A percentile compares a stretch with the other conserved stretches of the same genome.
Evolutionary conservation across 2,888 invertebrate genomes (phyloP).

Genomic region (Eugnorisma glareosa): DNA sequence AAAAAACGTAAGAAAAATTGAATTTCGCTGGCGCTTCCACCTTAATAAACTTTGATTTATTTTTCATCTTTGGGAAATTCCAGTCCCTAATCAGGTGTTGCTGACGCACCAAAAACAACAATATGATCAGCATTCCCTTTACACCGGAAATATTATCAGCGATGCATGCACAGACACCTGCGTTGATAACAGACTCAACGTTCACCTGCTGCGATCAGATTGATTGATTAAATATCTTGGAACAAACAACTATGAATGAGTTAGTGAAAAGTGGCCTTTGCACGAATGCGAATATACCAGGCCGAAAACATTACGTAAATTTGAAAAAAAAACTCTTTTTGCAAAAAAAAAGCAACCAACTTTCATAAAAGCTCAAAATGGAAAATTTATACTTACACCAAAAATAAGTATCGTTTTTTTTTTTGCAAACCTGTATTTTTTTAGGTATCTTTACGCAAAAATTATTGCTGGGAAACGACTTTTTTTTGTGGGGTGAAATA

Average conservation of each 20-base stretch:
- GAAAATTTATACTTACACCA: no score
- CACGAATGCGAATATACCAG: not conserved
- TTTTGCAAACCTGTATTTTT: no score
- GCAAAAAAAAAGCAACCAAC: not conserved
- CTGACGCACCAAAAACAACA: not conserved
- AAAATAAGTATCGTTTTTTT: no score
- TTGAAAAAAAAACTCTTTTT: not conserved
- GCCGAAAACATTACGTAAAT: not conserved
- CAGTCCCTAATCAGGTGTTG: not conserved
- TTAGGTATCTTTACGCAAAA: no score
- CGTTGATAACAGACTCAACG: slow-evolving; percentile 4
- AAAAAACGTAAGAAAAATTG: no score
- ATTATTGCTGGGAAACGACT: no score
- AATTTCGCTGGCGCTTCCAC: no score
- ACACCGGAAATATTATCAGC: slow-evolving; percentile 14
- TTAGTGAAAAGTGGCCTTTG: not conserved
- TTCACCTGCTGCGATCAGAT: slow-evolving; percentile 2
- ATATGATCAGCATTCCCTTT: not conserved
- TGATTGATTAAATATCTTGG: slow-evolving; percentile 5
- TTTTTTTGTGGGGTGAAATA: no score
- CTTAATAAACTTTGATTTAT: not conserved
- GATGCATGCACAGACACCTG: slow-evolving; percentile 20
- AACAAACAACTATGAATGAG: not conserved
- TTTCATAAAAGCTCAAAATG: no score
- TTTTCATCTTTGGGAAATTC: not conserved